phyloP scores from a whole-genome alignment of 1,140 invertebrate genomes.

The Hyphantria cunea region DNA sequence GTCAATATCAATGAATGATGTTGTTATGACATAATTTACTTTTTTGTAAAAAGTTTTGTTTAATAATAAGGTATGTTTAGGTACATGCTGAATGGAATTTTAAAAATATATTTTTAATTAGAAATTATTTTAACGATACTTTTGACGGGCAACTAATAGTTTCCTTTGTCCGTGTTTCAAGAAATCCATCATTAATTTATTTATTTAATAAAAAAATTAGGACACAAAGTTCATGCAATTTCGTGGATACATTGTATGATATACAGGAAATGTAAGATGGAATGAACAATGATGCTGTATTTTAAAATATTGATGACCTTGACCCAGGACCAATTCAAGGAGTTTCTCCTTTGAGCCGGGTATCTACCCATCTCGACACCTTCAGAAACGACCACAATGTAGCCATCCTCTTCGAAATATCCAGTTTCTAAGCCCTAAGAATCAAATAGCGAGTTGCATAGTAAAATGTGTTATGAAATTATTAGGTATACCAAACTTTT shows the following conservation, averaged over 20 bases:
- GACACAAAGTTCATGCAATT: no score
- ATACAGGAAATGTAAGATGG: slow-evolving; percentile 62
- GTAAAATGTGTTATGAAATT: slow-evolving; percentile 19
- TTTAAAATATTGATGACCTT: slow-evolving; percentile 82
- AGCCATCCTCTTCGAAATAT: slow-evolving; percentile 75
- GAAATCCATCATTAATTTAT: no score
- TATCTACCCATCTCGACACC: slow-evolving; percentile 84
- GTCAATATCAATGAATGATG: slow-evolving; percentile 4
- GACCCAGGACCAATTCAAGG: slow-evolving; percentile 85
- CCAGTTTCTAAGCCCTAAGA: slow-evolving; percentile 77
- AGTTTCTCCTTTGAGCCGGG: slow-evolving; percentile 82
- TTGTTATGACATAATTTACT: slow-evolving; percentile 7
- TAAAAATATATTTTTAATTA: not conserved
- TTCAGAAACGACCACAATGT: slow-evolving; percentile 82
- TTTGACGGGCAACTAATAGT: not conserved
- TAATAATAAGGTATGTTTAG: not conserved
- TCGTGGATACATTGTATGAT: slow-evolving; percentile 1
- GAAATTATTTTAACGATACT: not conserved
- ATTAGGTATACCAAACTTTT: slow-evolving; percentile 10
- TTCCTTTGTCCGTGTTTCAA: no score
- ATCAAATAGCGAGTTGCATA: slow-evolving; percentile 64
- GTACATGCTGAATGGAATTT: not conserved
- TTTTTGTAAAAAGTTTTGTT: not conserved
- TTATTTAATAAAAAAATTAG: no score
- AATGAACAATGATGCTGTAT: slow-evolving; percentile 63